Evolutionary conservation across 2,113 vertebrate species (phyloP), one percentile per base, ranked within the genome.

Genomic region (Chaenocephalus aceratus): DNA sequence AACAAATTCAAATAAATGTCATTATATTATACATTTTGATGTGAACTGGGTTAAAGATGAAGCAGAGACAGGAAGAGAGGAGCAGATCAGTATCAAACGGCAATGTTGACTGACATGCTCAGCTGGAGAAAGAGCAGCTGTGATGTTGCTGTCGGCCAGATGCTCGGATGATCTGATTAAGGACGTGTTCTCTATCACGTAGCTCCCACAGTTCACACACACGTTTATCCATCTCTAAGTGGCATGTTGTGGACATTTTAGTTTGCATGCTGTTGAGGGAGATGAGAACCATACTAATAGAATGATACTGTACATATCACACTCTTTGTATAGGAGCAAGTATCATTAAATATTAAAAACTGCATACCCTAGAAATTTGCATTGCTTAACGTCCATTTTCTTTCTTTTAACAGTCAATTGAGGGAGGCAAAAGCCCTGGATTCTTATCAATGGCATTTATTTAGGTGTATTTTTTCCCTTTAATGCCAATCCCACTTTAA

Each of bases 161-260:
- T 84, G 85, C 80, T 66, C 58, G 53, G 80, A 85, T 92, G 68
- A 93, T 91, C 81, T 79, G 81, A 92, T 86, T 84, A 89, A 79
- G 77, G 83, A 85, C 57, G 51, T 93, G 92, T 60, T 79, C 75
- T 84, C 61, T 16, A 83, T 89, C 90, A 91, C 88, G 86, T 89
- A 89, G 82, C 75, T 36, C 76, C 67, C 21, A 34, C 57, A 15
- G 11, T 58, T 83, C 74, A 72, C 78, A 79, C 87, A 67, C 21
- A 74, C 2, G 5, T 12, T 57, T n/a, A 53, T 53, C 52, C n/a
- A 16, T 52, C 16, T 52, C 6, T 9, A 15, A 59, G 60, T 10
- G 34, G 11, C 53, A n/a, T 76, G 62, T 76, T 67, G 59, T 69
- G 75, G 79, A 77, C 64, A 74, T 45, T 62, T 36, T 44, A 15